A percentile compares a stretch with the other conserved stretches of the same genome.
phyloP scores from a whole-genome alignment of 1,140 invertebrate species.

The Nymphalis io region DNA sequence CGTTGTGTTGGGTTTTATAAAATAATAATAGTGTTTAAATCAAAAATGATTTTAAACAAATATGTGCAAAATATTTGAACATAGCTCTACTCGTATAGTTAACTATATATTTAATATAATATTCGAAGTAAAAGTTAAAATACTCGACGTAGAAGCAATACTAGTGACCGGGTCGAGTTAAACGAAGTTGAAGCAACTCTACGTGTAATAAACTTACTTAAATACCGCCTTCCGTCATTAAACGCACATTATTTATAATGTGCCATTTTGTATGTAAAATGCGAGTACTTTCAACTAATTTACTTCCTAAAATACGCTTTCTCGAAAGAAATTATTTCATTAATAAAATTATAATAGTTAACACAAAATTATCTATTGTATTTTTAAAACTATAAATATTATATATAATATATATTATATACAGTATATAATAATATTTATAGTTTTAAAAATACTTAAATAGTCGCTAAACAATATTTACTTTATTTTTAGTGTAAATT shows the following conservation, averaged over 20 bases:
- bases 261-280: neutral
- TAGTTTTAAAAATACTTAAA: too few species aligned
- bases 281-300: constrained; percentile 7
- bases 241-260: constrained; percentile 2
- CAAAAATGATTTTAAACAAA: too few species aligned
- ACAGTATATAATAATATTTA: too few species aligned
- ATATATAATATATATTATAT: too few species aligned
- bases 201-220: neutral
- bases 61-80: too few species aligned
- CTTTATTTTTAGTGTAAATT: too few species aligned
- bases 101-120: neutral
- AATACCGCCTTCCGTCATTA: neutral
- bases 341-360: neutral
- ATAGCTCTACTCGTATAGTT: too few species aligned
- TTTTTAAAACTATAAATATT: too few species aligned
- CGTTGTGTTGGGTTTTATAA: too few species aligned
- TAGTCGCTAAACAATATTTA: too few species aligned
- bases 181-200: neutral
- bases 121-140: neutral
- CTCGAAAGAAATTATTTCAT: constrained; percentile 1
- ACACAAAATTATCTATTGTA: too few species aligned
- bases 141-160: neutral
- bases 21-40: too few species aligned
- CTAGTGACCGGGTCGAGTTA: neutral
- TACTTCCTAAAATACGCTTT: constrained; percentile 5